These are phyloP conservation scores for Rhogogaster chlorosoma DNA, from an alignment of 2,888 invertebrate genomes.

Conservation along the genomic window DNA sequence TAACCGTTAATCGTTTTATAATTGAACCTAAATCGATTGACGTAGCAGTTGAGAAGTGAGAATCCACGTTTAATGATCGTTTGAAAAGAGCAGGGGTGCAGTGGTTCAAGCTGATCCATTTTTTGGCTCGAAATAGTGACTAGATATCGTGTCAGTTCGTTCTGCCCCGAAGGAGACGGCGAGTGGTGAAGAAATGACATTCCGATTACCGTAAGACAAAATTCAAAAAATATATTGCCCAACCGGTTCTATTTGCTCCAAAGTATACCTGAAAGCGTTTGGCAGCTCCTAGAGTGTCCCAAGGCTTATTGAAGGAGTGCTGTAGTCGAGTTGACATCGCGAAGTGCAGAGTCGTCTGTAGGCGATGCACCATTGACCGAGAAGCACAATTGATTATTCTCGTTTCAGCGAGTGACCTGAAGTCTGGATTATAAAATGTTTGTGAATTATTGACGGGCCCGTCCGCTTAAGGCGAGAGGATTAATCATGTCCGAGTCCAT, in stretches of 20 bases:
- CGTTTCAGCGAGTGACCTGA: not conserved
- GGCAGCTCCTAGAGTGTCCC: not conserved
- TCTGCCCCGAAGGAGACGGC: not conserved
- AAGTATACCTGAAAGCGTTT: slow-evolving; percentile 17
- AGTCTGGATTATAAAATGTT: slow-evolving; percentile 39
- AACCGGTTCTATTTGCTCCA: not conserved
- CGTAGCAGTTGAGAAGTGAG: not conserved
- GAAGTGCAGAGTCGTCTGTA: not conserved
- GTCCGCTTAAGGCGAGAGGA: not conserved
- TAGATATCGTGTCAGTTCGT: not conserved
- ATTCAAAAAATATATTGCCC: not conserved
- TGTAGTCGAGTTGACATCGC: not conserved
- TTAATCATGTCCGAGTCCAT: slow-evolving; percentile 10
- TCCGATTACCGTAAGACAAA: slow-evolving; percentile 4
- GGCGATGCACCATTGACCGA: not conserved
- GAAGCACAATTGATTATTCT: not conserved
- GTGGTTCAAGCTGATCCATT: not conserved
- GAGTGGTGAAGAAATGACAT: slow-evolving; percentile 7
- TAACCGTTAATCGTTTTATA: slow-evolving; percentile 36
- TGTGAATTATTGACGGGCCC: not conserved
- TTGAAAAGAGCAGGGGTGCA: not conserved
- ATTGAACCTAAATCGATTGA: slow-evolving; percentile 2
- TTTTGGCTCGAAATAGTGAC: not conserved
- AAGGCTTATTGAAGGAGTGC: slow-evolving; percentile 1
- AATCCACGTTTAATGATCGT: not conserved